Conservation (phyloP, 2,797 vertebrate species). For the Nannoperca obscura region DNA sequence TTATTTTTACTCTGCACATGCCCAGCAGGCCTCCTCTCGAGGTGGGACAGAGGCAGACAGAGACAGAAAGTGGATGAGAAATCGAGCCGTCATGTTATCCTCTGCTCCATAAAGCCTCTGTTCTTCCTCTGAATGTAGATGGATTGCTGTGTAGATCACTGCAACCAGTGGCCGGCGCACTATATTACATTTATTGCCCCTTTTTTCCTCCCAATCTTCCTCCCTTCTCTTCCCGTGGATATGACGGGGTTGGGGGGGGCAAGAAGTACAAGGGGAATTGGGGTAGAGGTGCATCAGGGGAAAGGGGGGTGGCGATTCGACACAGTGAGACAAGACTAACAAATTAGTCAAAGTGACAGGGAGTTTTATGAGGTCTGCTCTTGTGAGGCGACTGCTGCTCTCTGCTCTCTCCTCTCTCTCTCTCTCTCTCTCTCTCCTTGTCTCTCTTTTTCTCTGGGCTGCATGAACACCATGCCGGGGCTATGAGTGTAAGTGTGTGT, state of each 20-base stretch:
- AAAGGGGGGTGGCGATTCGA: conserved; percentile 72
- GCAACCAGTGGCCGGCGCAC: conserved; percentile 74
- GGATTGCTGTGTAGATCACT: conserved; percentile 80
- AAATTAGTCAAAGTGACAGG: conserved; percentile 87
- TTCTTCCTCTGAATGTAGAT: conserved; percentile 77
- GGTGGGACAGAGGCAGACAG: conserved; percentile 58
- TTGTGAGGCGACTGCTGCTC: conserved; percentile 74
- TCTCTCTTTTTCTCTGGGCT: conserved; percentile 55
- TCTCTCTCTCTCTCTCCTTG: background rate
- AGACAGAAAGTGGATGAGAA: conserved; percentile 77
- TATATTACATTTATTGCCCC: conserved; percentile 84
- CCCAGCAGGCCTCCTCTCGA: conserved; percentile 58
- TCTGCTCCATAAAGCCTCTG: conserved; percentile 82
- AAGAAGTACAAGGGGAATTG: conserved; percentile 63
- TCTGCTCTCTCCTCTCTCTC: conserved; percentile 48
- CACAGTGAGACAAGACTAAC: conserved; percentile 85
- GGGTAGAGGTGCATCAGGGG: conserved; percentile 61
- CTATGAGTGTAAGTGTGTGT: conserved; percentile 10
- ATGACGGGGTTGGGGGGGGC: conserved; percentile 31
- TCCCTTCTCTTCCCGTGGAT: conserved; percentile 57
- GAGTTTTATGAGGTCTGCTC: conserved; percentile 84
- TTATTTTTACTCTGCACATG: conserved; percentile 48
- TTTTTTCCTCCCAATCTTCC: conserved; percentile 58
- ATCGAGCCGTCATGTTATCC: conserved; percentile 77
- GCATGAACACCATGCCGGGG: conserved; percentile 47